Percentiles rank a stretch among this genome's conserved stretches.
Evolutionary conservation across 2,888 invertebrate species (phyloP).

Genomic region (Apamea crenata): DNA sequence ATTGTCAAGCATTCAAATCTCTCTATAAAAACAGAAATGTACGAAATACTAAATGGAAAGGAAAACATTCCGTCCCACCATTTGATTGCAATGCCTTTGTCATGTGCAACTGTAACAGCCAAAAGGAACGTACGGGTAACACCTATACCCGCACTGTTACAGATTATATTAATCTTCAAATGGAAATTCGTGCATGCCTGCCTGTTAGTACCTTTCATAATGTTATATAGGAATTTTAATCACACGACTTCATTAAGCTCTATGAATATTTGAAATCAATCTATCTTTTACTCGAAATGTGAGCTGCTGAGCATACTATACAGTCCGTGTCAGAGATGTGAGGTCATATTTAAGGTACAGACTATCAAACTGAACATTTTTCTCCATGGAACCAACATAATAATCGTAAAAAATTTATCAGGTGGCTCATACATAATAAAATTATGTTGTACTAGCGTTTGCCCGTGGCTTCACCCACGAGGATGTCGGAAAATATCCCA

Average conservation of each 20-base stretch:
- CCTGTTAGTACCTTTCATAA: neutral
- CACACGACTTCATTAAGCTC: neutral
- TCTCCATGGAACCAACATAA: neutral
- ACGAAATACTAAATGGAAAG: conserved; percentile 3
- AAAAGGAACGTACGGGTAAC: neutral
- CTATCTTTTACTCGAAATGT: neutral
- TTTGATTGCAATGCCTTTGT: conserved; percentile 22
- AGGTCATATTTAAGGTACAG: neutral
- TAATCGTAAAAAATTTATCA: neutral
- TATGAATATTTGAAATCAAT: neutral
- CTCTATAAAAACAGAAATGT: neutral
- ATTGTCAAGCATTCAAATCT: neutral
- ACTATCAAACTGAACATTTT: neutral
- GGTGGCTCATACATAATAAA: neutral
- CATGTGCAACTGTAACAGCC: neutral
- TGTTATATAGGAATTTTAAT: conserved; percentile 2
- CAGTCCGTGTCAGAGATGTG: neutral
- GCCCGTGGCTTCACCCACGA: neutral
- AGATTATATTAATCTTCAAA: neutral
- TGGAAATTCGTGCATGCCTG: neutral
- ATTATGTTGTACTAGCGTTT: neutral
- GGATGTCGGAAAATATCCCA: too few species aligned
- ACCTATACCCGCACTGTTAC: neutral
- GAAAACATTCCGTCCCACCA: neutral
- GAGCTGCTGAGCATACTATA: neutral